Conservation (phyloP, 2,888 invertebrate genomes). For the Cheilosia vulpina region DNA sequence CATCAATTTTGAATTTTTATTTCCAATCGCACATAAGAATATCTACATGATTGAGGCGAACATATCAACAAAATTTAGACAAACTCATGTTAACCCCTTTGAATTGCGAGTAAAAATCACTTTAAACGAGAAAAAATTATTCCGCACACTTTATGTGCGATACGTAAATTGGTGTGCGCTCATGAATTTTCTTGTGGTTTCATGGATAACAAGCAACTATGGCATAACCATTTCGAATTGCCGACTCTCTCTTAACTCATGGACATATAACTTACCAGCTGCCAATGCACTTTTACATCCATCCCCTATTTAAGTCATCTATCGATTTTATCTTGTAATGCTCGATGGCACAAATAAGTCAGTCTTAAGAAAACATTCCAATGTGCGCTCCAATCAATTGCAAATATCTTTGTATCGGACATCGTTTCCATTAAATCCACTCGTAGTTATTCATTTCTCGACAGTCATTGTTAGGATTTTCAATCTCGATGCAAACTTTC, state of each 20-base stretch:
- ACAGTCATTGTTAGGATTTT: conserved; percentile 1
- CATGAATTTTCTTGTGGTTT: not conserved
- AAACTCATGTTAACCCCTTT: too few relatives aligned
- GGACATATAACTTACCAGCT: too few relatives aligned
- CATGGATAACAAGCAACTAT: too few relatives aligned
- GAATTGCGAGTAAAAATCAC: too few relatives aligned
- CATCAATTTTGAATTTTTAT: too few relatives aligned
- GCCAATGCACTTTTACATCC: too few relatives aligned
- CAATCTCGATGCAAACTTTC: conserved; percentile 11
- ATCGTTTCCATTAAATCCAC: not conserved
- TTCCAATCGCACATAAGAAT: too few relatives aligned
- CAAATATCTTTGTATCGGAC: not conserved
- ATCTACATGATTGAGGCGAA: too few relatives aligned
- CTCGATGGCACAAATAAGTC: not conserved
- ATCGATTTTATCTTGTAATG: not conserved
- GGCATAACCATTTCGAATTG: too few relatives aligned
- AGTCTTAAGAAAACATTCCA: not conserved
- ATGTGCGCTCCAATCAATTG: not conserved
- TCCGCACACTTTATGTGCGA: not conserved
- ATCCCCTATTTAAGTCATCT: not conserved
- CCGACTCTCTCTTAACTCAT: too few relatives aligned
- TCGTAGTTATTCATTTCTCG: not conserved
- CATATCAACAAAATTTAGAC: too few relatives aligned
- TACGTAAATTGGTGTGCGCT: not conserved
- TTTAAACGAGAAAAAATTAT: not conserved